These are phyloP conservation scores for Cheilinus undulatus DNA, from an alignment of 2,113 vertebrate genomes.

Conservation along the genomic window DNA sequence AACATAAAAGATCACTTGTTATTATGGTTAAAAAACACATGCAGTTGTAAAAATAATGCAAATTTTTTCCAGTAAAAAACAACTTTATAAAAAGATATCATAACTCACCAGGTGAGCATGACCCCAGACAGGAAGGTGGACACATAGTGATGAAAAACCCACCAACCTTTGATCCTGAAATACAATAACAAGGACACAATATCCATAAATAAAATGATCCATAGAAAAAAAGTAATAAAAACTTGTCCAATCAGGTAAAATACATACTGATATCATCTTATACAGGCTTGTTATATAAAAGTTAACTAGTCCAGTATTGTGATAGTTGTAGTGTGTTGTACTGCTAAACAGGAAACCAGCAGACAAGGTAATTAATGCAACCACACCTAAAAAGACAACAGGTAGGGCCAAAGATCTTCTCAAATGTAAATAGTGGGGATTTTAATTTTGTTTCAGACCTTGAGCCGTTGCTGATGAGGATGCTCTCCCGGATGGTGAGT, in stretches of 20 bases:
- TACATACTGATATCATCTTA: too few relatives aligned
- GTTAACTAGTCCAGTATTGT: too few relatives aligned
- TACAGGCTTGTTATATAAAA: too few relatives aligned
- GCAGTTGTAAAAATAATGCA: neutral
- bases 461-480: slow-evolving; percentile 96
- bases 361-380: too few relatives aligned
- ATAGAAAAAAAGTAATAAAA: too few relatives aligned
- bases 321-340: too few relatives aligned
- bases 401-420: too few relatives aligned
- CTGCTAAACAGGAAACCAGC: too few relatives aligned
- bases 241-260: too few relatives aligned
- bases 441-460: slow-evolving; percentile 75
- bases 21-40: neutral
- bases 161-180: slow-evolving; percentile 98
- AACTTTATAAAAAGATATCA: neutral
- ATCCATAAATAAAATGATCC: too few relatives aligned
- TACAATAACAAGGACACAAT: neutral
- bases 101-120: slow-evolving; percentile 96
- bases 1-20: slow-evolving; percentile 23
- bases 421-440: neutral
- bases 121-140: slow-evolving; percentile 97
- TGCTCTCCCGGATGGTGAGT: slow-evolving; percentile 95
- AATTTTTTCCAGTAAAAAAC: neutral
- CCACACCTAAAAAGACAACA: too few relatives aligned
- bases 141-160: slow-evolving; percentile 97